Evolutionary conservation across 2,888 invertebrate genomes (phyloP).

Genomic region (Drosophila aldrichi): DNA sequence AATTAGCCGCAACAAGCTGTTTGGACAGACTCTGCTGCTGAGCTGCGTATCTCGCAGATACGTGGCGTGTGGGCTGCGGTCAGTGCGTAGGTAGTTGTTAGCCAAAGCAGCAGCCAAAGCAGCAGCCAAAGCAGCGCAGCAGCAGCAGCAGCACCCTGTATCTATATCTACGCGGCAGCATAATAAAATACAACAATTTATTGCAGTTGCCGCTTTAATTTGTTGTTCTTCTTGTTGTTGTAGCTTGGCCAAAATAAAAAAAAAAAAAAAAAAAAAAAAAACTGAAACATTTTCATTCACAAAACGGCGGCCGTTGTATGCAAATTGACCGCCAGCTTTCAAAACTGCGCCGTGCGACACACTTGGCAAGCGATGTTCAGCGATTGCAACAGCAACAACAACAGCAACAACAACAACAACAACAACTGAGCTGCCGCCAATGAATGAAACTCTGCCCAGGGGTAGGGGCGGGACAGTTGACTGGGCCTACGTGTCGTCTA

Average conservation of each 20-base stretch:
- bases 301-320: slow-evolving; percentile 78
- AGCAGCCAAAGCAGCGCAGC: slow-evolving; percentile 18
- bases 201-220: slow-evolving; percentile 81
- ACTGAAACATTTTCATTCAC: slow-evolving; percentile 71
- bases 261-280: neutral
- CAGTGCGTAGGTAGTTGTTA: slow-evolving; percentile 69
- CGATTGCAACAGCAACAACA: slow-evolving; percentile 71
- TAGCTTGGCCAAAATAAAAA: slow-evolving; percentile 16
- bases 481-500: slow-evolving; percentile 73
- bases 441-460: slow-evolving; percentile 72
- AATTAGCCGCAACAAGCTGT: slow-evolving; percentile 78
- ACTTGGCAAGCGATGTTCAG: slow-evolving; percentile 78
- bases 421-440: slow-evolving; percentile 63
- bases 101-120: slow-evolving; percentile 1
- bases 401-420: slow-evolving; percentile 44
- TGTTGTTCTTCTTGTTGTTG: slow-evolving; percentile 63
- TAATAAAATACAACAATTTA: slow-evolving; percentile 83
- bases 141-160: slow-evolving; percentile 62
- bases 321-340: slow-evolving; percentile 74
- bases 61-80: slow-evolving; percentile 64
- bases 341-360: slow-evolving; percentile 67
- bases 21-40: slow-evolving; percentile 48
- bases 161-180: slow-evolving; percentile 55
- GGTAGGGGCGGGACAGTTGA: slow-evolving; percentile 42
- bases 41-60: slow-evolving; percentile 75